Evolutionary conservation across 2,113 vertebrate genomes (phyloP).

Genomic region (Pao palembangensis): DNA sequence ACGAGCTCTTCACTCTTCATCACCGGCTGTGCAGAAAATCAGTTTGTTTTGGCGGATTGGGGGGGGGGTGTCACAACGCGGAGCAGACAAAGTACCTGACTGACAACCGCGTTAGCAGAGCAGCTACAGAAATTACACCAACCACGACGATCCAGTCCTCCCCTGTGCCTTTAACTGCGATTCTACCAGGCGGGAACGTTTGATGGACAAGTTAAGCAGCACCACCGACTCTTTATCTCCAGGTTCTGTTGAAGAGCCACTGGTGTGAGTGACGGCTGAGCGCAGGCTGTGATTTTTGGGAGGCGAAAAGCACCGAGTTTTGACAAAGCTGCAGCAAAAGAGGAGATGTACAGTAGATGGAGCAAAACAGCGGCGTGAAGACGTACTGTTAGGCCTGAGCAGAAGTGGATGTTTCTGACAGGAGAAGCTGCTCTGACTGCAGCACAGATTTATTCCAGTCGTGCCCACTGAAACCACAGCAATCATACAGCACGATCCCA

Average conservation of each 20-base stretch:
- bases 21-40: constrained; percentile 52
- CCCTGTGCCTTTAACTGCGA: constrained; percentile 7
- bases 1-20: constrained; percentile 65
- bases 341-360: too few relatives aligned
- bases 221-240: constrained; percentile 47
- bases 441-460: too few relatives aligned
- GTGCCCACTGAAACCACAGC: too few relatives aligned
- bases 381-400: too few relatives aligned
- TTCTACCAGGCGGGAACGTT: constrained; percentile 36
- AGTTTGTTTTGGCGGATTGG: constrained; percentile 58
- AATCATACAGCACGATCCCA: too few relatives aligned
- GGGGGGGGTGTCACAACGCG: constrained; percentile 13
- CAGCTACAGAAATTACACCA: constrained; percentile 20
- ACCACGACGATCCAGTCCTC: constrained; percentile 14
- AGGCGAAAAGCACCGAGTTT: constrained; percentile 47
- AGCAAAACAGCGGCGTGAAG: too few relatives aligned
- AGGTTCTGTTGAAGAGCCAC: constrained; percentile 3
- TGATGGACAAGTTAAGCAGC: constrained; percentile 51
- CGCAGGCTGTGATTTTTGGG: constrained; percentile 51
- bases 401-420: too few relatives aligned
- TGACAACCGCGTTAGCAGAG: constrained; percentile 32
- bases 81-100: constrained; percentile 8
- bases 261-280: constrained; percentile 62
- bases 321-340: constrained; percentile 52
- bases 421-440: too few relatives aligned